These are phyloP conservation scores for Patella depressa DNA, from an alignment of 2,888 invertebrate species.

Conservation along the genomic window DNA sequence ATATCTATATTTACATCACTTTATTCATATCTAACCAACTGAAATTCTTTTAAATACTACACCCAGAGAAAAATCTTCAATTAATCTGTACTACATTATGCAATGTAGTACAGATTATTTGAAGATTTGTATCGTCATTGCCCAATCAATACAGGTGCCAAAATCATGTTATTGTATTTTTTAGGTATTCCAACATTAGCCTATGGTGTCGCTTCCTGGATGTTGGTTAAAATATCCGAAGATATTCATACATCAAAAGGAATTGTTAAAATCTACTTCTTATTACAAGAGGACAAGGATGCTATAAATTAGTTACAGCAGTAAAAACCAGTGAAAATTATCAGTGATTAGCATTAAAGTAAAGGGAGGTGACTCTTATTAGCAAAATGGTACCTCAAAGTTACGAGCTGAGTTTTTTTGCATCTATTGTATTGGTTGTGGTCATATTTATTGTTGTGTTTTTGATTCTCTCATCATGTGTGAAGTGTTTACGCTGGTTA, in stretches of 20 bases:
- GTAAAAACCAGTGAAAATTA: not conserved
- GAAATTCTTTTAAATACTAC: too few species aligned
- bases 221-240: constrained; percentile 85
- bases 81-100: too few species aligned
- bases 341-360: not conserved
- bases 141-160: too few species aligned
- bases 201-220: constrained; percentile 90
- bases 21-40: too few species aligned
- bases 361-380: constrained; percentile 1
- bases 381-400: constrained; percentile 36
- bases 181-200: constrained; percentile 90
- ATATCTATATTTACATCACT: too few species aligned
- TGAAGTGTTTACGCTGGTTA: not conserved
- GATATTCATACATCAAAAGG: constrained; percentile 81
- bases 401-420: constrained; percentile 39
- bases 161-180: constrained; percentile 52
- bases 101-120: too few species aligned
- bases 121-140: too few species aligned
- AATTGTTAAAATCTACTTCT: constrained; percentile 86
- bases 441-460: constrained; percentile 34
- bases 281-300: constrained; percentile 82
- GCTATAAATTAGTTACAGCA: constrained; percentile 33
- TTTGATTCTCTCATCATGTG: constrained; percentile 16
- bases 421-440: constrained; percentile 32
- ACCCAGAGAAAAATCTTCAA: too few species aligned